Percentiles rank a stretch among this genome's conserved stretches.
Conservation (phyloP, 23 tunicate genomes). For the Clavelina lepadiformis region DNA sequence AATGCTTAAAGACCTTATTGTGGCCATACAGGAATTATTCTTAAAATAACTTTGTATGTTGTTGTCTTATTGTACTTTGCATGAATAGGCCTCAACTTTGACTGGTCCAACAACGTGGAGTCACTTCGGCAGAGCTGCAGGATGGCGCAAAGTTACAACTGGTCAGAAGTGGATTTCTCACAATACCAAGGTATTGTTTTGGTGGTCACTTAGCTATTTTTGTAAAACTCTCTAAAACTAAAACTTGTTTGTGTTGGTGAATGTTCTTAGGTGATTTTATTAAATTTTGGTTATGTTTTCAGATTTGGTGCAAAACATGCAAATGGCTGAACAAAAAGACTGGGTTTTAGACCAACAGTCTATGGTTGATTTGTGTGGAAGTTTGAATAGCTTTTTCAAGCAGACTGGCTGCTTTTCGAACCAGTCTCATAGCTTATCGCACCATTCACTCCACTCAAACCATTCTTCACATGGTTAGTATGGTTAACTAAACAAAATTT, state of each 20-base stretch:
- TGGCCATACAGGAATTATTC: too few relatives aligned
- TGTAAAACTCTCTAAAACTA: too few relatives aligned
- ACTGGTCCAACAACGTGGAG: conserved; percentile 51
- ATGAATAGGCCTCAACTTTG: conserved; percentile 69
- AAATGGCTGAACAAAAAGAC: conserved; percentile 85
- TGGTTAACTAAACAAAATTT: too few relatives aligned
- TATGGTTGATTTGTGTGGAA: conserved; percentile 59
- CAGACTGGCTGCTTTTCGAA: conserved; percentile 42
- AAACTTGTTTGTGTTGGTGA: too few relatives aligned
- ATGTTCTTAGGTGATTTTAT: too few relatives aligned
- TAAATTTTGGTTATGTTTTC: too few relatives aligned
- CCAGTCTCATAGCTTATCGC: conserved; percentile 28
- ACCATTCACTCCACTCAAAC: neutral
- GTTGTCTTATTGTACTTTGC: neutral
- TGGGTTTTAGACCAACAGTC: conserved; percentile 80
- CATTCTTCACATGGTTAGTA: conserved; percentile 10
- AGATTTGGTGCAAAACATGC: conserved; percentile 89
- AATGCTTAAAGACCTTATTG: too few relatives aligned
- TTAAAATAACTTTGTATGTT: too few relatives aligned
- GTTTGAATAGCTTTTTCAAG: conserved; percentile 61
- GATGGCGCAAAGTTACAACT: conserved; percentile 58
- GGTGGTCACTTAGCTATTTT: too few relatives aligned
- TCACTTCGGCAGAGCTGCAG: conserved; percentile 69
- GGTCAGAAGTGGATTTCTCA: conserved; percentile 82
- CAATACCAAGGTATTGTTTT: conserved; percentile 90